phyloP scores from a whole-genome alignment of 2,797 vertebrate genomes.

The Silurus aristotelis region DNA sequence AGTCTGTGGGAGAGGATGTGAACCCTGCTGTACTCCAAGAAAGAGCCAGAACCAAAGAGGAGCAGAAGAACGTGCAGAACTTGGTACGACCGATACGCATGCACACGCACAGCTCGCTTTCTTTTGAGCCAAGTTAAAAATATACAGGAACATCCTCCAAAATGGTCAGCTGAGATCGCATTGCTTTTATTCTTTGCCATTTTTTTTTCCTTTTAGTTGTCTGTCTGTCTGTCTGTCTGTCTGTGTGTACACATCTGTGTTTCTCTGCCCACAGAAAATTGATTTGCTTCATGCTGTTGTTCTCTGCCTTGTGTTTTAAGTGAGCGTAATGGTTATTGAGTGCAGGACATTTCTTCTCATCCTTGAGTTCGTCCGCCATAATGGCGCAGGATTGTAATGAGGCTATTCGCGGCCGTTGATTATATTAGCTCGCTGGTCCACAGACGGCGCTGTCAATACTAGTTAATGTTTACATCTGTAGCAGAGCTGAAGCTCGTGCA shows the following conservation, averaged over 20 bases:
- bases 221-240: neutral
- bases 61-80: conserved; percentile 72
- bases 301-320: conserved; percentile 47
- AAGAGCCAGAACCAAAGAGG: conserved; percentile 57
- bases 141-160: conserved; percentile 20
- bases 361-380: conserved; percentile 50
- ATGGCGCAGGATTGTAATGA: conserved; percentile 60
- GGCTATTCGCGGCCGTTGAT: conserved; percentile 46
- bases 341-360: conserved; percentile 40
- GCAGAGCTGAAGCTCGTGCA: neutral
- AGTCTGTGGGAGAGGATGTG: conserved; percentile 65
- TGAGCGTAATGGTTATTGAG: conserved; percentile 56
- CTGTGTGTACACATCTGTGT: neutral
- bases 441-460: conserved; percentile 48
- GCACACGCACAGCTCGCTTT: conserved; percentile 19
- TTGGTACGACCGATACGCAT: conserved; percentile 76
- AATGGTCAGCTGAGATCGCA: conserved; percentile 37
- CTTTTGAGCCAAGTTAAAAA: conserved; percentile 24
- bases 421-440: conserved; percentile 48
- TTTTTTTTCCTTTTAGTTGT: conserved; percentile 21
- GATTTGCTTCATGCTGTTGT: conserved; percentile 40
- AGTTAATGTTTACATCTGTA: conserved; percentile 43
- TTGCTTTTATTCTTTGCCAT: conserved; percentile 36
- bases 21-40: conserved; percentile 59
- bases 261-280: conserved; percentile 33